A percentile compares a stretch with the other conserved stretches of the same genome.
phyloP scores from a whole-genome alignment of 2,113 vertebrate species.

The Aptenodytes forsteri region DNA sequence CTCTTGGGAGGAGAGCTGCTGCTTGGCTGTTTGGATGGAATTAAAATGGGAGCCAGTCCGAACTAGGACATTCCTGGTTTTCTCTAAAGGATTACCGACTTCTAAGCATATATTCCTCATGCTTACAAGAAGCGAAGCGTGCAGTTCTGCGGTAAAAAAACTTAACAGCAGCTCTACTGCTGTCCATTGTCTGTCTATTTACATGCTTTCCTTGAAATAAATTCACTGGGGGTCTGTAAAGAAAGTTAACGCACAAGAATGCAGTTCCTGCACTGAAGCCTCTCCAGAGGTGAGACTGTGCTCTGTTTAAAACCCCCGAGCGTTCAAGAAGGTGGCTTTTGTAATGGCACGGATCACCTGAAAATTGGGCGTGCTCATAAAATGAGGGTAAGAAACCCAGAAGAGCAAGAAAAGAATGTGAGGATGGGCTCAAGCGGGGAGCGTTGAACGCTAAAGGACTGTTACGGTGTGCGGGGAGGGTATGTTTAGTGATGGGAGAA shows the following conservation, averaged over 20 bases:
- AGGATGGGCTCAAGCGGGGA: not conserved
- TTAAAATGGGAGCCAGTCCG: not conserved
- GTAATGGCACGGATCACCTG: not conserved
- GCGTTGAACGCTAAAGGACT: fast-evolving
- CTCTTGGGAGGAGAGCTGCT: not conserved
- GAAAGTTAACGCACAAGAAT: fast-evolving
- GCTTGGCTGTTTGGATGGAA: not conserved
- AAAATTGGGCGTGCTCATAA: not conserved
- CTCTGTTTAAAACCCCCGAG: not conserved
- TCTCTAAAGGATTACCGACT: not conserved
- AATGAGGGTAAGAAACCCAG: not conserved
- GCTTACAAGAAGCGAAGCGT: not conserved
- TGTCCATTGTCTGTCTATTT: not conserved
- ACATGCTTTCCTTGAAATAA: not conserved
- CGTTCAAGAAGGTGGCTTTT: not conserved
- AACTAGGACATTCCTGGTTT: not conserved
- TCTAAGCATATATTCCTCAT: not conserved
- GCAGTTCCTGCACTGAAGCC: not conserved
- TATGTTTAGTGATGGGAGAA: not conserved
- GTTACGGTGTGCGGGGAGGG: fast-evolving
- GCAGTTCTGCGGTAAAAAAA: not conserved
- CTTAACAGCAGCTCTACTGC: not conserved
- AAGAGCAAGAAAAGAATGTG: not conserved
- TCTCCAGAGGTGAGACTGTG: not conserved
- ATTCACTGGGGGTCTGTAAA: not conserved